These are phyloP conservation scores for Oceanodroma leucorhoa DNA, from an alignment of 2,797 vertebrate species.

Conservation along the genomic window DNA sequence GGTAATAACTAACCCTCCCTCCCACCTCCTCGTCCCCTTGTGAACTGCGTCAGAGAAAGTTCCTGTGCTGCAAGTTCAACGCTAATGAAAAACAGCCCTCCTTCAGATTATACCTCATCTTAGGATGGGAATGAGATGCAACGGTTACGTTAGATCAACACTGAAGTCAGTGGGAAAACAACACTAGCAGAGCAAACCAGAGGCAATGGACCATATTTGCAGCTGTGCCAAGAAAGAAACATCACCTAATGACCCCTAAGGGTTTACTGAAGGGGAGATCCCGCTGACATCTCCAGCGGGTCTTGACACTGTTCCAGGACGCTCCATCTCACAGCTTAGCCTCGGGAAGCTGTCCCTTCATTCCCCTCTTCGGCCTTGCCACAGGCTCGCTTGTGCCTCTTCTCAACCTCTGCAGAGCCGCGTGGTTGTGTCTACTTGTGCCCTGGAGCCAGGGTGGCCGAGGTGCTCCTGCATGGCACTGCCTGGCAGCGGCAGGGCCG, in stretches of 20 bases:
- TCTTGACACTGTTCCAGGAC: background rate
- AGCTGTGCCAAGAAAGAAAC: slow-evolving; percentile 68
- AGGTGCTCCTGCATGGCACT: background rate
- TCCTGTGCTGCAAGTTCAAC: slow-evolving; percentile 42
- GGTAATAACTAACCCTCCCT: slow-evolving; percentile 50
- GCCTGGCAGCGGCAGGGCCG: background rate
- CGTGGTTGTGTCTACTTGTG: background rate
- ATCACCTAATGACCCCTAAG: slow-evolving; percentile 55
- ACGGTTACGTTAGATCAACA: slow-evolving; percentile 59
- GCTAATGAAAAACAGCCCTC: slow-evolving; percentile 75
- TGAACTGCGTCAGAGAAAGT: slow-evolving; percentile 58
- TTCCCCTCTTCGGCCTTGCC: background rate
- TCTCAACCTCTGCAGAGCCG: background rate
- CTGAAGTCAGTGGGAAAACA: slow-evolving; percentile 69
- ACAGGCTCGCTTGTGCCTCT: background rate
- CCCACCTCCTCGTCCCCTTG: slow-evolving; percentile 32
- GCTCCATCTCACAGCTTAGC: background rate
- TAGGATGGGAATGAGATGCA: slow-evolving; percentile 63
- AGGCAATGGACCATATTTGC: slow-evolving; percentile 50
- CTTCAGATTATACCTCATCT: slow-evolving; percentile 18
- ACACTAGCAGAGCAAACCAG: slow-evolving; percentile 48
- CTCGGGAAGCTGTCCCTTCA: background rate
- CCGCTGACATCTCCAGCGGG: slow-evolving; percentile 21
- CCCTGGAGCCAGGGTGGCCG: background rate
- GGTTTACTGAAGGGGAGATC: slow-evolving; percentile 50